phyloP scores from a whole-genome alignment of 2,113 vertebrate species.

The Erythrolamprus reginae region DNA sequence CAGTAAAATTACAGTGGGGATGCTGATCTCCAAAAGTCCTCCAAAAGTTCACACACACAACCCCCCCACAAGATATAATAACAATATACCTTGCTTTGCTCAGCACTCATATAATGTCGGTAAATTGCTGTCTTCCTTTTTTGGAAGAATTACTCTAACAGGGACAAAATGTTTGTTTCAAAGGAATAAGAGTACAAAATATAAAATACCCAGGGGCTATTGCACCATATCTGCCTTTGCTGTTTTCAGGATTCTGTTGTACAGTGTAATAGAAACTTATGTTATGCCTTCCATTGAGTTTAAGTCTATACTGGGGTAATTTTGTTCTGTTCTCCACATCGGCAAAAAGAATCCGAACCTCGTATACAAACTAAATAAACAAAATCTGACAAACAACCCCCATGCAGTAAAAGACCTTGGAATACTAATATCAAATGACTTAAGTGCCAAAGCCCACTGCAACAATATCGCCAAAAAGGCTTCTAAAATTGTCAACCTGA shows the following conservation, averaged over 20 bases:
- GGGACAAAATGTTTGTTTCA: conserved; percentile 1
- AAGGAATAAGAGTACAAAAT: neutral
- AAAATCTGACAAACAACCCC: too few relatives aligned
- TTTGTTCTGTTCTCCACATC: too few relatives aligned
- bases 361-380: too few relatives aligned
- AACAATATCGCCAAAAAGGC: too few relatives aligned
- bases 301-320: neutral
- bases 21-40: neutral
- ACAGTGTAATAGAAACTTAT: neutral
- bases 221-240: neutral
- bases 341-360: too few relatives aligned
- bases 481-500: too few relatives aligned
- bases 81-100: conserved; percentile 13
- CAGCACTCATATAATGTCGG: conserved; percentile 46
- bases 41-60: neutral
- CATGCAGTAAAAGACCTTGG: too few relatives aligned
- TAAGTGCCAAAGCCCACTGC: too few relatives aligned
- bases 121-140: conserved; percentile 35
- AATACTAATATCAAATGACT: too few relatives aligned
- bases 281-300: neutral
- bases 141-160: neutral
- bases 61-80: neutral
- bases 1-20: conserved; percentile 15
- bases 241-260: neutral
- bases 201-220: neutral